These are phyloP conservation scores for Gnathonemus longibarbis DNA, from an alignment of 2,113 vertebrate species.

Conservation along the genomic window DNA sequence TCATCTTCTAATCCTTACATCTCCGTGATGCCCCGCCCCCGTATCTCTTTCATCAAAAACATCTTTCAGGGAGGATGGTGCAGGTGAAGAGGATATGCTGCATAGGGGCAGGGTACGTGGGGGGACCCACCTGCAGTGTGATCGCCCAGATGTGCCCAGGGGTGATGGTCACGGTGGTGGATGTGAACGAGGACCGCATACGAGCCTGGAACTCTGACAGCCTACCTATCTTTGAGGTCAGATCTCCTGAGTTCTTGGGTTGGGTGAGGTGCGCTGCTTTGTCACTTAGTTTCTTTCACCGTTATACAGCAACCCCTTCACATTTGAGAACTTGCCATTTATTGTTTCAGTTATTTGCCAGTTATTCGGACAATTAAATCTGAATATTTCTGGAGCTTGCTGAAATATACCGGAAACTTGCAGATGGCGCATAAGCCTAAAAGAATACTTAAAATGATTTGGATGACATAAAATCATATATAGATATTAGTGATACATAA, in stretches of 20 bases:
- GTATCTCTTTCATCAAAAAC: background rate
- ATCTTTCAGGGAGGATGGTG: slow-evolving; percentile 68
- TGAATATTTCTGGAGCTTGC: background rate
- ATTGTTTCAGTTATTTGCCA: background rate
- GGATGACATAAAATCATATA: background rate
- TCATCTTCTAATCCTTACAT: background rate
- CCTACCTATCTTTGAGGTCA: slow-evolving; percentile 93
- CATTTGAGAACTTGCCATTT: background rate
- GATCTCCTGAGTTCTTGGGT: background rate
- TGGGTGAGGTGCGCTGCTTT: background rate
- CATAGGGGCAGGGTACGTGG: slow-evolving; percentile 94
- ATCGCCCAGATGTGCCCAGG: slow-evolving; percentile 92
- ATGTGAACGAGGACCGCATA: slow-evolving; percentile 87
- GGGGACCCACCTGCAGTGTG: slow-evolving; percentile 92
- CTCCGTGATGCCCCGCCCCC: background rate
- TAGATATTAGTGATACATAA: background rate
- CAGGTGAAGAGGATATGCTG: slow-evolving; percentile 94
- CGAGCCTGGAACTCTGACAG: slow-evolving; percentile 92
- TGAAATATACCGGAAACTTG: background rate
- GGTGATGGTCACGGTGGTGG: slow-evolving; percentile 80
- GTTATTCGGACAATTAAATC: background rate
- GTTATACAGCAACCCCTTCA: background rate
- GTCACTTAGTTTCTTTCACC: background rate
- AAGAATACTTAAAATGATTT: background rate
- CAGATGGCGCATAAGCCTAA: background rate